Conservation (phyloP, 2,113 vertebrate genomes). For the Shinisaurus crocodilurus region DNA sequence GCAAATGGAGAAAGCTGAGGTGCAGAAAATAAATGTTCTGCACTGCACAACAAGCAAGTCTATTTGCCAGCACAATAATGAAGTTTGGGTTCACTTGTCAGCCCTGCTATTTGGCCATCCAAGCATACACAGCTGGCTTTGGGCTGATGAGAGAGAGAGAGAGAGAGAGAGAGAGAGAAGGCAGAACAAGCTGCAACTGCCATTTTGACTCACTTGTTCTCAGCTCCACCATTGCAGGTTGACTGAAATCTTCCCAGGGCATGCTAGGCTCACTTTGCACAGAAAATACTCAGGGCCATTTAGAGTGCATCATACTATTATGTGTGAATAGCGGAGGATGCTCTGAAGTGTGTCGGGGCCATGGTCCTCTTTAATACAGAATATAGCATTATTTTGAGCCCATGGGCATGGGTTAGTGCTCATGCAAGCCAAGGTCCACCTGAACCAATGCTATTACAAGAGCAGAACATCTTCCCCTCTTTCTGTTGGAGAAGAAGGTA, state of each 20-base stretch:
- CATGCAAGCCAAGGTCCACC: background rate
- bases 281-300: background rate
- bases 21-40: background rate
- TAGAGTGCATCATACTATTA: background rate
- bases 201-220: background rate
- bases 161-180: too few species aligned
- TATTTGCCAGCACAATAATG: background rate
- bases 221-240: background rate
- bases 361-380: background rate
- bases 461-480: background rate
- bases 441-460: background rate
- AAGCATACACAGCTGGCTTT: background rate
- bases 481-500: background rate
- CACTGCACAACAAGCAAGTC: background rate
- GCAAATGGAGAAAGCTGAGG: too few species aligned
- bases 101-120: background rate
- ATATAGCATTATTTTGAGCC: background rate
- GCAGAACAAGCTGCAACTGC: background rate
- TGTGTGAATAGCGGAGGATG: background rate
- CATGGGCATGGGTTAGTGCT: too few species aligned
- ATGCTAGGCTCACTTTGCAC: background rate
- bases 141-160: background rate
- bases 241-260: background rate
- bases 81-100: background rate
- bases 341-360: background rate